Conservation (phyloP, 2,113 vertebrate genomes). For the Xenopus borealis region DNA sequence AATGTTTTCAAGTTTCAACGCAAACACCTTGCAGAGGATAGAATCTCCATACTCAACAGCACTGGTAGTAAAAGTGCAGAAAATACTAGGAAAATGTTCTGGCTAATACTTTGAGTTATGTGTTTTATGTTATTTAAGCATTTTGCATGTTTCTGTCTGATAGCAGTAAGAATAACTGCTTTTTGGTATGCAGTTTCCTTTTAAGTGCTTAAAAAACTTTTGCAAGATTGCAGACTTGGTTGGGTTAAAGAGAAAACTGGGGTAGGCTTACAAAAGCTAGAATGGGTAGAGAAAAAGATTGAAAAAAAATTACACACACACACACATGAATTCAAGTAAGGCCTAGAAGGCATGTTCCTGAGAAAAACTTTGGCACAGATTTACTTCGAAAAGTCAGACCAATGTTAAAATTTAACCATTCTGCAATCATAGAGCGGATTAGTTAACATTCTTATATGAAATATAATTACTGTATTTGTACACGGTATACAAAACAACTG, state of each 20-base stretch:
- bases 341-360: background rate
- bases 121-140: too few species aligned
- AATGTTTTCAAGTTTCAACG: too few species aligned
- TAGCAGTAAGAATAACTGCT: background rate
- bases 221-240: conserved; percentile 7
- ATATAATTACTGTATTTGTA: background rate
- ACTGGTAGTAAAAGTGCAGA: too few species aligned
- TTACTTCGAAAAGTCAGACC: background rate
- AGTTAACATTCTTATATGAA: background rate
- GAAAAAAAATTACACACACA: background rate
- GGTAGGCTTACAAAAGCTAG: background rate
- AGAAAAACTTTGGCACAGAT: background rate
- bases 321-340: background rate
- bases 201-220: background rate
- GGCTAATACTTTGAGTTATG: too few species aligned
- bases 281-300: background rate
- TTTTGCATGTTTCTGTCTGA: too few species aligned
- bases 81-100: too few species aligned
- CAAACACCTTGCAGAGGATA: too few species aligned
- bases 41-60: too few species aligned
- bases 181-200: background rate
- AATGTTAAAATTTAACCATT: background rate
- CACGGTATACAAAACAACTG: background rate
- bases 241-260: background rate
- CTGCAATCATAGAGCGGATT: background rate